Base-by-base conservation (phyloP, 37 sponge, comb jelly and placozoan genomes). In the Geodia barretti region DNA sequence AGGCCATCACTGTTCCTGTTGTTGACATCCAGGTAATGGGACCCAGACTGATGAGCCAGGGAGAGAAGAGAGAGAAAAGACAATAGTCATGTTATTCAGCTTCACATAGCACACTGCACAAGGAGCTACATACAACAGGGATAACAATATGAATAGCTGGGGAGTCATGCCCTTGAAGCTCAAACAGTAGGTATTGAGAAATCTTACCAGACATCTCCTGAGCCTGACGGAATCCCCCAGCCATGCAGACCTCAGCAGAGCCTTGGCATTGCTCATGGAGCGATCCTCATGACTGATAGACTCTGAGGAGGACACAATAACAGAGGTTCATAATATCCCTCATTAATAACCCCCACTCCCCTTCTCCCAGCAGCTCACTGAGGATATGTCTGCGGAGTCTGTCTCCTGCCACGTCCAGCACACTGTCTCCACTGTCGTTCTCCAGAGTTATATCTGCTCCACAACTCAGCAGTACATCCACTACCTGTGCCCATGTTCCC, bases 391-490 rank as follows among this genome's bases (percentile, higher is more conserved):
- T 61, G 43, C 79, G 83, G 24, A 77, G 34, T 11, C 78, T 29
- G 8, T 43, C 73, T 14, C 79, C 41, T n/a, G 94, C 86, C 39
- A 90, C 89, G 2, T 93, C 92, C 66, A 96, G 70, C 1, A 80
- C 89, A 47, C 64, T 93, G 37, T 90, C 86, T 23, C 73, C 79
- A 31, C 20, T 34, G 33, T 87, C 91, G 67, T 96, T 96, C 54
- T 88, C 77, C 7, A 93, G 76, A 2, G 97, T 94, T 31, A 74
- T 33, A 65, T 96, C 97, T 33, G 97, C 94, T 23, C 94, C 91
- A 69, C 62, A 54, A 26, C 67, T 74, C 61, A 96, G 33, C 35
- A 96, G 72, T 4, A 88, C 41, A 0, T 82, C 31, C 33, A 96
- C 94, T 34, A 94, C 75, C 90, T 91, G 70, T 29, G 70, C 4